phyloP scores from a whole-genome alignment of 2,888 invertebrate genomes.

The Ptilodon capucinus region DNA sequence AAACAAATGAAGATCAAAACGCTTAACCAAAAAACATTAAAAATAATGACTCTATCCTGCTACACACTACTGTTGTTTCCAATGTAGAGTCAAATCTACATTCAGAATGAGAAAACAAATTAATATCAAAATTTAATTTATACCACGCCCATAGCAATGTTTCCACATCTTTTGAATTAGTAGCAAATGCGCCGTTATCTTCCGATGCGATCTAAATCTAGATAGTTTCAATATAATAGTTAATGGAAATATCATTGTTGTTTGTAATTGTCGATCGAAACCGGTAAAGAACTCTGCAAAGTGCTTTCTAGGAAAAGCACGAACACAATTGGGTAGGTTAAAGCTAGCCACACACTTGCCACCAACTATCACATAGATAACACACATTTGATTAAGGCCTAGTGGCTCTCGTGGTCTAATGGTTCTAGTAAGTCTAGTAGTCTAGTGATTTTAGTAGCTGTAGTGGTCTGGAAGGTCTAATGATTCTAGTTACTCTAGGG shows the following conservation, averaged over 20 bases:
- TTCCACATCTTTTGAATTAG: constrained; percentile 14
- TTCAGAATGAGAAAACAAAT: too few relatives aligned
- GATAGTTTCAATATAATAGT: constrained; percentile 51
- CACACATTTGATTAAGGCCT: not conserved
- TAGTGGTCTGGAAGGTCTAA: too few relatives aligned
- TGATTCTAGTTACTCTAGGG: too few relatives aligned
- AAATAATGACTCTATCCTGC: too few relatives aligned
- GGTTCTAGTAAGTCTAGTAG: too few relatives aligned
- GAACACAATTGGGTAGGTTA: constrained; percentile 64
- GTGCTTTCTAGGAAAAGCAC: constrained; percentile 69
- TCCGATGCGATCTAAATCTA: constrained; percentile 39
- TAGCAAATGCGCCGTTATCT: constrained; percentile 29
- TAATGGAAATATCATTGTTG: constrained; percentile 68
- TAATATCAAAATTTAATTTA: not conserved
- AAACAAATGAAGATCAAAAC: too few relatives aligned
- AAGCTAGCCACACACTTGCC: not conserved
- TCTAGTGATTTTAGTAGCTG: too few relatives aligned
- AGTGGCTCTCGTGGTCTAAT: too few relatives aligned
- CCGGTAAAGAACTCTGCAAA: constrained; percentile 62
- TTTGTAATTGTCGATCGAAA: constrained; percentile 63
- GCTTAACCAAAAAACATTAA: too few relatives aligned
- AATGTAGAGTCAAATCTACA: too few relatives aligned
- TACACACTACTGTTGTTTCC: too few relatives aligned
- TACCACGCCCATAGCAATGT: constrained; percentile 4
- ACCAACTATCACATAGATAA: not conserved